These are phyloP conservation scores for Sphaerophoria rueppellii DNA, from an alignment of 2,888 invertebrate species.

Conservation along the genomic window DNA sequence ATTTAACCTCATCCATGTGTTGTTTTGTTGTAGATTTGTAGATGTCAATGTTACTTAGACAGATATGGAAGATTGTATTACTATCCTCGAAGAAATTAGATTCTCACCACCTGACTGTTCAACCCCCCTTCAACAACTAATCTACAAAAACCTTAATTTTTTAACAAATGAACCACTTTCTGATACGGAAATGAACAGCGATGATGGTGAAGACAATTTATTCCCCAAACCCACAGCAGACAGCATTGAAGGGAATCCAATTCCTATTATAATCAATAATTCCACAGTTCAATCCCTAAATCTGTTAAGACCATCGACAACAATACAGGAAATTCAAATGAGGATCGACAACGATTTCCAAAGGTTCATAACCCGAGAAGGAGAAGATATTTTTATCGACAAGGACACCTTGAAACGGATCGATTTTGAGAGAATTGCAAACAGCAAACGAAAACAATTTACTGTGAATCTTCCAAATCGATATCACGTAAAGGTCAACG, in stretches of 20 bases:
- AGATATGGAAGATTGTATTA: too few relatives aligned
- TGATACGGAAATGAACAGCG: background rate
- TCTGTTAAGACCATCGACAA: background rate
- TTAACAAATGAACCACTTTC: background rate
- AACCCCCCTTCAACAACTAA: too few relatives aligned
- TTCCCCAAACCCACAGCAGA: background rate
- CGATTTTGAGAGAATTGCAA: background rate
- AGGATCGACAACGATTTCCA: constrained; percentile 4
- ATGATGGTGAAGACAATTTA: background rate
- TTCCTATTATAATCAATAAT: background rate
- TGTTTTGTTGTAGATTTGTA: too few relatives aligned
- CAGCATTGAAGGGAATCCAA: background rate
- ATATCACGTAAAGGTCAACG: background rate
- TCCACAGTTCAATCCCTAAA: background rate
- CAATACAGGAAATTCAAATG: background rate
- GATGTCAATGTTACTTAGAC: too few relatives aligned
- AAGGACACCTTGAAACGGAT: background rate
- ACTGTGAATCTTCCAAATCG: background rate
- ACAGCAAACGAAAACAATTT: constrained; percentile 1
- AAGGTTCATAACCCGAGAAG: background rate
- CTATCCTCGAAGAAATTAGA: too few relatives aligned
- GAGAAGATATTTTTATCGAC: too few relatives aligned
- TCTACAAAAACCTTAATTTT: background rate
- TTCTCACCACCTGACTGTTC: too few relatives aligned
- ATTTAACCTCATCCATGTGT: too few relatives aligned